Evolutionary conservation across 2,113 vertebrate genomes (phyloP).

Genomic region (Sclerurus mexicanus): DNA sequence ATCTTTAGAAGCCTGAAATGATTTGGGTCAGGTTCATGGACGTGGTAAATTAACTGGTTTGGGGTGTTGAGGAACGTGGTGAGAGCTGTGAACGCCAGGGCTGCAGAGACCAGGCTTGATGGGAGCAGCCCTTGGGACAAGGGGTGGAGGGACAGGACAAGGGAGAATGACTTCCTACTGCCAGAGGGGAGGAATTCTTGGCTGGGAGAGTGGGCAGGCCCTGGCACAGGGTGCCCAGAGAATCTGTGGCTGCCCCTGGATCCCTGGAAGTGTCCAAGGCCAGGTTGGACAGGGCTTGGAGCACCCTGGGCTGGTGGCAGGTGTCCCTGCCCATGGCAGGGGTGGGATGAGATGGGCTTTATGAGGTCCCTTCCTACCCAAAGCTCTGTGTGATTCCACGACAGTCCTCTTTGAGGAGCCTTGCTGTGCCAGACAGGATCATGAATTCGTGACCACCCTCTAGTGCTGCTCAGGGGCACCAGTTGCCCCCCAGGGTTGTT

Average conservation of each 20-base stretch:
- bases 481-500: fast-evolving
- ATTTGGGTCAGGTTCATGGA: background rate
- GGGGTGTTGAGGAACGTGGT: background rate
- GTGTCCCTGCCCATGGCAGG: background rate
- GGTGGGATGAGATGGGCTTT: fast-evolving
- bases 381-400: background rate
- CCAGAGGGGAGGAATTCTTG: background rate
- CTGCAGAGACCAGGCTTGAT: background rate
- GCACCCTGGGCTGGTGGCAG: fast-evolving
- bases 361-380: background rate
- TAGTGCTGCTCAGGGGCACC: background rate
- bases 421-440: background rate
- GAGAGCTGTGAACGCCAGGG: background rate
- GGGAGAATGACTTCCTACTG: background rate
- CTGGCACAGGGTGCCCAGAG: background rate
- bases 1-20: background rate
- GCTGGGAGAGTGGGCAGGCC: background rate
- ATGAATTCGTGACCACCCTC: background rate
- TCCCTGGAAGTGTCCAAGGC: background rate
- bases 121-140: background rate
- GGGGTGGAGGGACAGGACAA: background rate
- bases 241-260: background rate
- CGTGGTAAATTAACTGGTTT: background rate
- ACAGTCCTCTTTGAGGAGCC: background rate
- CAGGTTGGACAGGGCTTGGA: background rate